Evolutionary conservation across 2,888 invertebrate genomes (phyloP).

Genomic region (Lepetodrilus schrolli): DNA sequence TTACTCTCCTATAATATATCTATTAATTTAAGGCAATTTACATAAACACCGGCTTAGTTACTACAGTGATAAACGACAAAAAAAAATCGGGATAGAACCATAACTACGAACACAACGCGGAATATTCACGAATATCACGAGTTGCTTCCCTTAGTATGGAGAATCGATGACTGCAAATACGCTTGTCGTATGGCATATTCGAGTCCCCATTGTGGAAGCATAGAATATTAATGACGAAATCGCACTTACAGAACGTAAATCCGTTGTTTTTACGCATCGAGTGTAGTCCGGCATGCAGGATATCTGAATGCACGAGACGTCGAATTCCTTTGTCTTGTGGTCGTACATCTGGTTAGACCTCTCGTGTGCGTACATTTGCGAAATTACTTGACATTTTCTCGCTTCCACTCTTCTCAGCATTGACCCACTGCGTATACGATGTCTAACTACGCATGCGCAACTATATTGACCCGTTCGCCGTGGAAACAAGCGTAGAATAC

Average conservation of each 20-base stretch:
- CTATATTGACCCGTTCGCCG: not conserved
- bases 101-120: no score
- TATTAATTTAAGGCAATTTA: no score
- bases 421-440: slow-evolving; percentile 22
- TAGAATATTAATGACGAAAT: slow-evolving; percentile 13
- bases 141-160: not conserved
- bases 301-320: not conserved
- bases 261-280: not conserved
- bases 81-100: no score
- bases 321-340: not conserved
- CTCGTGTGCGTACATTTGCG: no score
- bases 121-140: not conserved
- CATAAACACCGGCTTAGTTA: no score
- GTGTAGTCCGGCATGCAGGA: not conserved
- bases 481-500: no score
- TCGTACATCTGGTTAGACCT: no score
- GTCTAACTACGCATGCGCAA: slow-evolving; percentile 19
- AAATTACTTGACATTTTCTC: no score
- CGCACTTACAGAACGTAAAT: slow-evolving; percentile 16
- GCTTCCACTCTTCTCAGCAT: not conserved
- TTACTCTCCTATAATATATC: no score
- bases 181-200: not conserved
- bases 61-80: no score
- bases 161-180: no score
- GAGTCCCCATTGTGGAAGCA: not conserved